Percentiles rank a stretch among this genome's conserved stretches.
Evolutionary conservation across 2,113 vertebrate species (phyloP).

Genomic region (Oryzias javanicus): DNA sequence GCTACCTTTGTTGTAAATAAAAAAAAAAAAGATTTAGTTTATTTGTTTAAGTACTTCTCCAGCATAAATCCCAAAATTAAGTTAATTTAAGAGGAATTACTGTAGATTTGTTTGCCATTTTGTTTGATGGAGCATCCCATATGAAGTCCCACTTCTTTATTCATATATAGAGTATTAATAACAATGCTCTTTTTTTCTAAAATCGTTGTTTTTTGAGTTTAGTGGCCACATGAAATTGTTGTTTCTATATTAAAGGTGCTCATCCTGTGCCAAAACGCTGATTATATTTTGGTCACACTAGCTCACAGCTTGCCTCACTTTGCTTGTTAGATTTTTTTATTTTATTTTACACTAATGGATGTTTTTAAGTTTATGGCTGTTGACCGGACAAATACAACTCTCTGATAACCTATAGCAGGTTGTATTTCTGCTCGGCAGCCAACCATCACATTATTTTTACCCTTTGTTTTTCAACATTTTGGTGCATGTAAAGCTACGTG

Average conservation of each 20-base stretch:
- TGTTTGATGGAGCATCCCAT: constrained; percentile 1
- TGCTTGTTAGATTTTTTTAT: background rate
- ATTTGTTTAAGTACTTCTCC: background rate
- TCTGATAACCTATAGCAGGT: constrained; percentile 5
- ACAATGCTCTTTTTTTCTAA: background rate
- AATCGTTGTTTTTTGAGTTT: background rate
- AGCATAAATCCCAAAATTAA: background rate
- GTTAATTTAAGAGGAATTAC: background rate
- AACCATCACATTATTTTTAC: constrained; percentile 67
- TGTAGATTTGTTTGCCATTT: background rate
- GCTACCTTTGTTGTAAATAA: background rate
- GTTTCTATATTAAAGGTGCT: background rate
- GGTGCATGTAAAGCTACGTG: constrained; percentile 66
- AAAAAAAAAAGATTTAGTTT: too few relatives aligned
- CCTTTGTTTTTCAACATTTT: constrained; percentile 53
- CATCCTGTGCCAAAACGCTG: background rate
- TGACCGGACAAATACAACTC: background rate
- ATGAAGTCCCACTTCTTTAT: background rate
- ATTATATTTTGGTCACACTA: background rate
- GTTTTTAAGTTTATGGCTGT: background rate
- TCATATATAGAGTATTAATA: background rate
- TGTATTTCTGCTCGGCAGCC: constrained; percentile 61
- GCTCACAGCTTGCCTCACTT: background rate
- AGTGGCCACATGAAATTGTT: background rate
- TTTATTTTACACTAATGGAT: background rate